These are phyloP conservation scores for Serinus canaria DNA, from an alignment of 2,113 vertebrate genomes.

Conservation along the genomic window DNA sequence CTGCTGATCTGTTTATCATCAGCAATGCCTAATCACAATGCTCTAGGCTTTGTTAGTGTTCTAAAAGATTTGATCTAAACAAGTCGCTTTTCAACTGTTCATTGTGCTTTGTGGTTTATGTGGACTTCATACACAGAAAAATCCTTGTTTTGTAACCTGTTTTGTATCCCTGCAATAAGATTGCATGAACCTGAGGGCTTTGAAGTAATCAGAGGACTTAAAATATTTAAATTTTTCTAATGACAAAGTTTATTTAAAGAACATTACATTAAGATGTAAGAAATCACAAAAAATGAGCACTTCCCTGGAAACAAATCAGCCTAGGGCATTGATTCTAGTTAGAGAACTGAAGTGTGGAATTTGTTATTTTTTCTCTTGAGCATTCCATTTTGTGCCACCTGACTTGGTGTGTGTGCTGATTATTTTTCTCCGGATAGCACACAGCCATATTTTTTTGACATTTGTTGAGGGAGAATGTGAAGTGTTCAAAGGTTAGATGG, in stretches of 20 bases:
- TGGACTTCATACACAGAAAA: neutral
- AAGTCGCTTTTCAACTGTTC: neutral
- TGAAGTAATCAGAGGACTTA: neutral
- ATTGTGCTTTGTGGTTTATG: neutral
- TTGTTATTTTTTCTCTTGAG: neutral
- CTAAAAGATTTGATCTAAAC: neutral
- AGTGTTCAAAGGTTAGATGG: neutral
- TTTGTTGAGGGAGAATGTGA: neutral
- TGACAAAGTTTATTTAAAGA: neutral
- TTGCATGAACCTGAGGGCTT: neutral
- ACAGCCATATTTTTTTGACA: neutral
- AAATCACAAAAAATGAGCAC: neutral
- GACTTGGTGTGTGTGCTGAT: neutral
- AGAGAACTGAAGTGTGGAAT: neutral
- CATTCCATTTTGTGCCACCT: neutral
- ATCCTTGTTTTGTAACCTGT: neutral
- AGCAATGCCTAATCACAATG: neutral
- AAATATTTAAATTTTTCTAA: neutral
- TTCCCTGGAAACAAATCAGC: neutral
- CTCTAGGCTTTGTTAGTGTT: neutral
- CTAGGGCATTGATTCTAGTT: neutral
- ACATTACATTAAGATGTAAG: neutral
- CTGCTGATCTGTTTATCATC: neutral
- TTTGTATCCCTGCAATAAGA: neutral
- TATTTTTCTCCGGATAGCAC: neutral